phyloP scores from a whole-genome alignment of 2,888 invertebrate genomes.

The Plutella xylostella region DNA sequence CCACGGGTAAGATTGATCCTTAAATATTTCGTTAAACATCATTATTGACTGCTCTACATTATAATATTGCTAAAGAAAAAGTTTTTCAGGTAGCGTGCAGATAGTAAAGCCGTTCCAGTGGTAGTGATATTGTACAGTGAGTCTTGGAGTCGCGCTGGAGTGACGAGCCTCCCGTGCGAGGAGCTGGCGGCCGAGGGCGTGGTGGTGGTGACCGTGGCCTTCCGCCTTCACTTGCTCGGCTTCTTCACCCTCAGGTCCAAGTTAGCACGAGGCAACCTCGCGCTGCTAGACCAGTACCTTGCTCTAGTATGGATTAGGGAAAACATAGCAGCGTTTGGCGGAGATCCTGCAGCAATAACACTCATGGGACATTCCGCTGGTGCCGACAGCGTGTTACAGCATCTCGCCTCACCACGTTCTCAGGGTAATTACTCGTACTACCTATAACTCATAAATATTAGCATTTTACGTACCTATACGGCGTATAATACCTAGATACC shows the following conservation, averaged over 20 bases:
- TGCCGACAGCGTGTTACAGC: conserved; percentile 75
- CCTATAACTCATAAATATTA: too few species aligned
- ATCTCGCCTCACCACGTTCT: conserved; percentile 76
- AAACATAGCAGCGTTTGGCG: conserved; percentile 84
- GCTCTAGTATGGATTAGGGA: conserved; percentile 82
- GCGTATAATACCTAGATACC: too few species aligned
- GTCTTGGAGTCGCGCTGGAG: conserved; percentile 65
- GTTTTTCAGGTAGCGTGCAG: conserved; percentile 51
- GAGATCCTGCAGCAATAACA: conserved; percentile 82
- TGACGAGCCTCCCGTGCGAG: conserved; percentile 72
- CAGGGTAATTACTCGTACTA: too few species aligned
- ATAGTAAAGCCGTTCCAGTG: conserved; percentile 72
- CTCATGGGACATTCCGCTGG: conserved; percentile 86
- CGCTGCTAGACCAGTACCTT: conserved; percentile 86
- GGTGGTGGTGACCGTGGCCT: conserved; percentile 77
- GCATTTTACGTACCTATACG: too few species aligned
- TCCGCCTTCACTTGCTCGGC: conserved; percentile 77
- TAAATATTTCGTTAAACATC: background rate
- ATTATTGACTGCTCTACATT: background rate
- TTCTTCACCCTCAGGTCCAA: conserved; percentile 71
- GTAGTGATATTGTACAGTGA: conserved; percentile 78
- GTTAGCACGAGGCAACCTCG: conserved; percentile 83
- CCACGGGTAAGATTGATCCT: conserved; percentile 71
- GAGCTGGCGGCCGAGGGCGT: conserved; percentile 79
- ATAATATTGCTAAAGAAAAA: background rate